phyloP scores from a whole-genome alignment of 2,888 invertebrate species.

The Eristalinus sepulchralis region DNA sequence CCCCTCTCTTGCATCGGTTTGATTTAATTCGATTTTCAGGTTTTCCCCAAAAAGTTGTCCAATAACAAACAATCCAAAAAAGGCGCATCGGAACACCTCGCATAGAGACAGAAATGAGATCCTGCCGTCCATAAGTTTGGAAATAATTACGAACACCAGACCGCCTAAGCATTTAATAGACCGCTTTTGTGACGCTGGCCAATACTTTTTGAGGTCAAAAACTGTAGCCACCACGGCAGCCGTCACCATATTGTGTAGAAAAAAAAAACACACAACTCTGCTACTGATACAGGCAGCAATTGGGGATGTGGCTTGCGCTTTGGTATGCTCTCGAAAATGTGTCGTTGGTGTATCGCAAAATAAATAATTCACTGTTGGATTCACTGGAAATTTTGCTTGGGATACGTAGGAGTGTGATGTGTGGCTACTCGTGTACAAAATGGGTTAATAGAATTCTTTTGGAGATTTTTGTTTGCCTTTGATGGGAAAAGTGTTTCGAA shows the following conservation, averaged over 20 bases:
- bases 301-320: not conserved
- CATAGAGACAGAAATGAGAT: not conserved
- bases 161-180: slow-evolving; percentile 42
- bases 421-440: too few relatives aligned
- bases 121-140: slow-evolving; percentile 1
- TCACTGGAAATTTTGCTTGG: too few relatives aligned
- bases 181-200: slow-evolving; percentile 18
- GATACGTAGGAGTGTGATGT: too few relatives aligned
- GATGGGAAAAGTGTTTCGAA: too few relatives aligned
- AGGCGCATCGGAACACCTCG: not conserved
- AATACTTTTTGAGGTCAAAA: slow-evolving; percentile 1
- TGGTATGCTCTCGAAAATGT: too few relatives aligned
- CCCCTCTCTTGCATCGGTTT: slow-evolving; percentile 14
- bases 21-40: slow-evolving; percentile 35
- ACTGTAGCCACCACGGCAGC: slow-evolving; percentile 10
- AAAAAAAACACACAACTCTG: not conserved
- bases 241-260: slow-evolving; percentile 31
- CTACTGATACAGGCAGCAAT: too few relatives aligned
- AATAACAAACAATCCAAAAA: not conserved
- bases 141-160: slow-evolving; percentile 38
- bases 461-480: too few relatives aligned
- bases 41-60: not conserved
- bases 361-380: too few relatives aligned
- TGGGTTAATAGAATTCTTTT: too few relatives aligned
- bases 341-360: too few relatives aligned